Evolutionary conservation across 2,797 vertebrate genomes (phyloP).

Genomic region (Gallirallus australis): DNA sequence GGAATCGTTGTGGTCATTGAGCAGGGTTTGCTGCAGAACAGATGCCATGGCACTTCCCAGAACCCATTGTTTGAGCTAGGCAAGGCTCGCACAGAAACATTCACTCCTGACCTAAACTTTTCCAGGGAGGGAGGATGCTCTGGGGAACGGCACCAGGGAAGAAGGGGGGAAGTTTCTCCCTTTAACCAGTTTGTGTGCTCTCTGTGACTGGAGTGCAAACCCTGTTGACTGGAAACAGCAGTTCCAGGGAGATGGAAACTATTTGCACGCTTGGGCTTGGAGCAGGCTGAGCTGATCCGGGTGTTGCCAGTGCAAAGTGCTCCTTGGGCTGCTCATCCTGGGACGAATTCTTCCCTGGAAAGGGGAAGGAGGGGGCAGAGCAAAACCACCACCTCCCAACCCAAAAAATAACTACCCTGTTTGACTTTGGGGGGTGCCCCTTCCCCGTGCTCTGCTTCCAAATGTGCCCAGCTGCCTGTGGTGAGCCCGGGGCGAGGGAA

Average conservation of each 20-base stretch:
- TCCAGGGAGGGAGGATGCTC: neutral
- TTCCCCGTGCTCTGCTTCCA: neutral
- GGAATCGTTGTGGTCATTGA: slow-evolving; percentile 67
- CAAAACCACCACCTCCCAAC: neutral
- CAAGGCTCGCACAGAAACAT: neutral
- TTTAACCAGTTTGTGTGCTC: slow-evolving; percentile 1
- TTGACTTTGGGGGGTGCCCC: neutral
- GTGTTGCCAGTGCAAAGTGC: neutral
- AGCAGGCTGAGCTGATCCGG: neutral
- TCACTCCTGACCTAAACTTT: neutral
- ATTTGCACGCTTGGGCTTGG: neutral
- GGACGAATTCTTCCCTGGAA: neutral
- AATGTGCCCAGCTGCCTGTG: neutral
- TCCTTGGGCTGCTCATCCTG: neutral
- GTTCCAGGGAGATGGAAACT: slow-evolving; percentile 21
- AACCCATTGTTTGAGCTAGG: slow-evolving; percentile 34
- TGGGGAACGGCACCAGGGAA: neutral
- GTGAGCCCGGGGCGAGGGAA: neutral
- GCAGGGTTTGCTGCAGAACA: slow-evolving; percentile 53
- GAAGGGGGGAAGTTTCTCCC: neutral
- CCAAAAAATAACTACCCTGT: neutral
- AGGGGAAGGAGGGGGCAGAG: neutral
- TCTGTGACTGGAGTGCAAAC: neutral
- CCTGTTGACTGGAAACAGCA: slow-evolving; percentile 12
- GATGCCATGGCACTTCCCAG: slow-evolving; percentile 54